Percentiles rank a stretch among this genome's conserved stretches.
These are phyloP conservation scores for Cryptocephalus moraei DNA, from an alignment of 2,888 invertebrate genomes.

Conservation along the genomic window DNA sequence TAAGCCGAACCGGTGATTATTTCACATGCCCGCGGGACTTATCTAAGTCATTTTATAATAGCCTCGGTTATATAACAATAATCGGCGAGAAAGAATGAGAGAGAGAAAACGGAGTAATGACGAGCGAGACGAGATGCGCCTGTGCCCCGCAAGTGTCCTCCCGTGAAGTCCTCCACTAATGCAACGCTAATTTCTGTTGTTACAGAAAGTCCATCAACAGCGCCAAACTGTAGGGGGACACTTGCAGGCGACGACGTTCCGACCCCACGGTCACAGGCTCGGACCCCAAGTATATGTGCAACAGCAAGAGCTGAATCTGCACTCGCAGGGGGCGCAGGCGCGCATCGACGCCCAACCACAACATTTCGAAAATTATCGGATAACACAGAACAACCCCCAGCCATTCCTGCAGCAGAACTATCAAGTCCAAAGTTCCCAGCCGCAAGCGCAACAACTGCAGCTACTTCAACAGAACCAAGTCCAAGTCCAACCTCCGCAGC, in stretches of 20 bases:
- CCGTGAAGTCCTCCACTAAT: neutral
- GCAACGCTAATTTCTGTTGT: conserved; percentile 18
- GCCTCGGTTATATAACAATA: too few species aligned
- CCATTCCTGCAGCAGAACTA: conserved; percentile 3
- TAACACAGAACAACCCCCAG: conserved; percentile 18
- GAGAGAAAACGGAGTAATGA: too few species aligned
- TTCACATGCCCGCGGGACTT: neutral
- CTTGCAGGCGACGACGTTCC: conserved; percentile 38
- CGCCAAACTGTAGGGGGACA: conserved; percentile 33
- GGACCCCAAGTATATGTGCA: conserved; percentile 15
- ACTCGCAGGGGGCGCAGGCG: neutral
- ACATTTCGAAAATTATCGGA: conserved; percentile 18
- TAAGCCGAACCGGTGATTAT: neutral
- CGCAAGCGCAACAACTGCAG: conserved; percentile 4
- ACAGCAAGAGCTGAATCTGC: too few species aligned
- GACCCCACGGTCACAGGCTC: conserved; percentile 20
- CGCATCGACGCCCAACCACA: conserved; percentile 16
- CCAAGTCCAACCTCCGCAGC: conserved; percentile 2
- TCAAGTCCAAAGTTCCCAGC: too few species aligned
- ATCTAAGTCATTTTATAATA: too few species aligned
- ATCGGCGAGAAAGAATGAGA: too few species aligned
- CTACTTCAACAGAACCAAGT: conserved; percentile 7
- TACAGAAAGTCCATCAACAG: conserved; percentile 31
- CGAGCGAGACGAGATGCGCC: too few species aligned
- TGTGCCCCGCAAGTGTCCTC: conserved; percentile 12